Evolutionary conservation across 1,140 invertebrate genomes (phyloP).

Genomic region (Lepidostoma basale): DNA sequence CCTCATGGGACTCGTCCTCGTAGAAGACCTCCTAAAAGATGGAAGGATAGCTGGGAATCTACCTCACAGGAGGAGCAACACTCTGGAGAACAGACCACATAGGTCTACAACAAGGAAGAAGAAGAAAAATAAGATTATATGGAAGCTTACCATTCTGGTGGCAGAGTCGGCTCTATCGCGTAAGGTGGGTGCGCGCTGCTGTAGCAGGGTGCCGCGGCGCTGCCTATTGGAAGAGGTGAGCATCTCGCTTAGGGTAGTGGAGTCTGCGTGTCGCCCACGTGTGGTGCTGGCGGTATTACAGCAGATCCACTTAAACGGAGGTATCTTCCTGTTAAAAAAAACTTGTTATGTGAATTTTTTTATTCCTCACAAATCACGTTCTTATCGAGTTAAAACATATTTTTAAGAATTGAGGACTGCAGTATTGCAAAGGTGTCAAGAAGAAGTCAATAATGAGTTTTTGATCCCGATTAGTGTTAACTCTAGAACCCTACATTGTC

Average conservation of each 20-base stretch:
- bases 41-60: too few species aligned
- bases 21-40: too few species aligned
- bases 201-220: constrained; percentile 35
- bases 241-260: constrained; percentile 57
- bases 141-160: constrained; percentile 19
- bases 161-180: constrained; percentile 14
- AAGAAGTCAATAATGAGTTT: too few species aligned
- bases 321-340: constrained; percentile 52
- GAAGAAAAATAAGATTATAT: not conserved
- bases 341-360: not conserved
- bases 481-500: too few species aligned
- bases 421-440: too few species aligned
- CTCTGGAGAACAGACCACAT: too few species aligned
- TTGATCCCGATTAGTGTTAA: too few species aligned
- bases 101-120: too few species aligned
- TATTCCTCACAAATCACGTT: not conserved
- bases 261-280: constrained; percentile 55
- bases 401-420: too few species aligned
- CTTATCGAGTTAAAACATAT: too few species aligned
- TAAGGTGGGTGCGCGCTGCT: constrained; percentile 18
- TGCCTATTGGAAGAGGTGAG: constrained; percentile 56
- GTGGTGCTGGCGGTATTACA: constrained; percentile 49
- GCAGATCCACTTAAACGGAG: constrained; percentile 60
- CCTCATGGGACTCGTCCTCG: too few species aligned
- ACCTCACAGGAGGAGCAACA: too few species aligned